Base-by-base conservation (phyloP, 2,888 invertebrate genomes). In the Chromoteleia sp. region DNA sequence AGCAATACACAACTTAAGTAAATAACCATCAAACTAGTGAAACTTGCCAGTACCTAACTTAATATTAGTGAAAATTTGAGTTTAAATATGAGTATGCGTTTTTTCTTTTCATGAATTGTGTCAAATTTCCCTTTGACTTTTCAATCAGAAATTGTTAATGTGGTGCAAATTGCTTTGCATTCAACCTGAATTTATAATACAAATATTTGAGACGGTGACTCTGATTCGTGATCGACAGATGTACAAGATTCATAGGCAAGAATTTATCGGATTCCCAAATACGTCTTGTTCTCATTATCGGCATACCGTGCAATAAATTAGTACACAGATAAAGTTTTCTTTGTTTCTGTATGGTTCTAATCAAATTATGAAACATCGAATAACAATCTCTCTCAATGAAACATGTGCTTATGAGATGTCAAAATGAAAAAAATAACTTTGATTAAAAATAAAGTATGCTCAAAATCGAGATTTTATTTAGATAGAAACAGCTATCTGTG, bases 261-360 rank as follows among this genome's bases (percentile, higher is more conserved):
- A 77, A 81, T 77, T 81, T 73, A 81, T 77, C 50, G 81, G 45
- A 77, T 81, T 77, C 59, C 45, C 56, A 67, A 68, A 56, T 56
- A 41, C 15, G 41, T 48, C 54, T 30, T 45, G 54, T 70, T 70
- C 77, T 77, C 70, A 61, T 77, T 77, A 77, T 77, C 67, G 56
- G 14, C 52, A 63, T 77, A 50, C 61, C 45, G 14, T 25, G 12
- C 36, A 29, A 41, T 52, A 52, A 36, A 59, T 45, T 61, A 63
- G 63, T 70, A 63, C 54, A 21, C 6, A 10, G 21, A 58, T n/a
- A 67, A 50, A 50, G 41, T 52, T 30, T 43, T 12, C 7, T 8
- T 41, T 70, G 54, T 78, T 52, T n/a, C 33, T 25, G 52, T 25
- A 73, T 61, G 52, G 39, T 30, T 30, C n/a, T 52, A 25, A 56